Evolutionary conservation across 2,797 vertebrate species (phyloP), one percentile per base, ranked within the genome.

Genomic region (Takifugu ocellatus): DNA sequence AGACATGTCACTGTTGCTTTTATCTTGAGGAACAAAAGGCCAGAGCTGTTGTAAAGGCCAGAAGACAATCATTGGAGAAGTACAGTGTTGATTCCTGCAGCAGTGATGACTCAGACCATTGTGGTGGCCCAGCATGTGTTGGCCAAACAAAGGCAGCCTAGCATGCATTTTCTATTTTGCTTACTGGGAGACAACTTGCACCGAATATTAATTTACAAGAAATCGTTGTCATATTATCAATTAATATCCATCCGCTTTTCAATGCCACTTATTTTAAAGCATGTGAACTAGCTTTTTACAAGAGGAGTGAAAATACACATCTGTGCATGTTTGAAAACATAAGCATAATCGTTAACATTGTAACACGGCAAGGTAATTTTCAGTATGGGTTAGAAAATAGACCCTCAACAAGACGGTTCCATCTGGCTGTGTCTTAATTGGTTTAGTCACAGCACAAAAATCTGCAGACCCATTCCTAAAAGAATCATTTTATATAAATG

Each of bases 1-100:
- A 77, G 70, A 88, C 84, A 90, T 91, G 88, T 90, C 88, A 90
- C 87, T 86, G 81, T 90, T 90, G 88, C 88, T 87, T 90, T 91
- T 91, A 87, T 88, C 78, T 82, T 44, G 72, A 58, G 58, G 78
- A 88, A 91, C 90, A 91, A 91, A 91, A 84, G 86, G 77, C 71
- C 59, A 62, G 74, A 74, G 79, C 84, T 82, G 84, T 88, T 86
- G 74, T 83, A 87, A 89, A 88, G 84, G 78, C 75, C 74, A 87
- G 77, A 86, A 90, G 87, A 88, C 87, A 90, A 90, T 89, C 26
- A 67, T 69, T 78, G 82, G 79, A 84, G 80, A 86, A 84, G 88
- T 90, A 89, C 83, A 89, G 89, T 86, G 87, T 75, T 82, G 84
- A 84, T 84, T 89, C 83, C 82, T 84, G 81, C 70, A 72, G 82